Evolutionary conservation across 1,140 invertebrate genomes (phyloP).

Genomic region (Hypothenemus hampei): DNA sequence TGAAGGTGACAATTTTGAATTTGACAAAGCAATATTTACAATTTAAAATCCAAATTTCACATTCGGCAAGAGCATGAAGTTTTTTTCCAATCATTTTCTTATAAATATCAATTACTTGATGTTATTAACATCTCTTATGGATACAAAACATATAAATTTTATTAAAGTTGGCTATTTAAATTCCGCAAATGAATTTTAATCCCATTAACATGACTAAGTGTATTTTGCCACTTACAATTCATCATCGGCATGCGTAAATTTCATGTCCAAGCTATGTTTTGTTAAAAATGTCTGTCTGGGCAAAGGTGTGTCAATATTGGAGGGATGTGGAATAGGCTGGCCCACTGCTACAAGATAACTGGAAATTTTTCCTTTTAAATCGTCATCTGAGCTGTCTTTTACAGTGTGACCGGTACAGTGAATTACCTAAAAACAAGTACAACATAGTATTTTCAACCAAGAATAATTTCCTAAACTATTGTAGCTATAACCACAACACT

Average conservation of each 20-base stretch:
- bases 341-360: constrained; percentile 72
- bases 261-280: constrained; percentile 90
- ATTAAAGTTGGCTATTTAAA: too few relatives aligned
- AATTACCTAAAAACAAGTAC: constrained; percentile 81
- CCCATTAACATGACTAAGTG: too few relatives aligned
- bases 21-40: too few relatives aligned
- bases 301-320: constrained; percentile 85
- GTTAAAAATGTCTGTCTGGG: constrained; percentile 85
- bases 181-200: too few relatives aligned
- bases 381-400: constrained; percentile 40
- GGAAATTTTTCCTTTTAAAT: constrained; percentile 40
- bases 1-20: too few relatives aligned
- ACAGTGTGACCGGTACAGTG: constrained; percentile 78
- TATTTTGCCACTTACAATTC: constrained; percentile 78
- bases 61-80: neutral
- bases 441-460: neutral
- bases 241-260: constrained; percentile 89
- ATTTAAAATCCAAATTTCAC: neutral
- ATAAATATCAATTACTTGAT: too few relatives aligned
- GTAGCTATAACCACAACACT: too few relatives aligned
- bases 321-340: constrained; percentile 86
- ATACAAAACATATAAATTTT: too few relatives aligned
- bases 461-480: too few relatives aligned
- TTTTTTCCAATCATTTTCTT: too few relatives aligned
- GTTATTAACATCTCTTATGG: too few relatives aligned